Evolutionary conservation across 2,113 vertebrate species (phyloP).

Genomic region (Plotosus lineatus): DNA sequence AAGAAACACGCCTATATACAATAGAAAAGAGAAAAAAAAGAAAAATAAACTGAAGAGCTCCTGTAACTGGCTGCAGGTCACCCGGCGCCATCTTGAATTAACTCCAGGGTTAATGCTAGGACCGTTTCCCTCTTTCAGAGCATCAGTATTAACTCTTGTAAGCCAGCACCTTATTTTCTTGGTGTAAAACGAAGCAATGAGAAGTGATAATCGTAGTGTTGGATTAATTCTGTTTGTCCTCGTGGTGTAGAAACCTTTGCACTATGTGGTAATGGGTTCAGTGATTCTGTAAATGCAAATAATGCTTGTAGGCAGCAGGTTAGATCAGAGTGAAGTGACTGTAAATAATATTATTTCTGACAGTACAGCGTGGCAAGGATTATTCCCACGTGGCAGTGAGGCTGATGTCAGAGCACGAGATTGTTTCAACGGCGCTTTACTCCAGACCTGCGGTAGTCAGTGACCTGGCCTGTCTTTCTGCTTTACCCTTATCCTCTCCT

Average conservation of each 20-base stretch:
- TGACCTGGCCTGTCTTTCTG: slow-evolving; percentile 6
- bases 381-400: neutral
- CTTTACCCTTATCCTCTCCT: neutral
- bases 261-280: neutral
- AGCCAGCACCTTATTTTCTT: no score
- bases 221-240: neutral
- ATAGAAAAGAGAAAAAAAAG: no score
- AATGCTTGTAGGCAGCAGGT: neutral
- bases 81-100: no score
- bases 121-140: no score
- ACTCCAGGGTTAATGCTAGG: no score
- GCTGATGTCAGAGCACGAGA: neutral
- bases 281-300: neutral
- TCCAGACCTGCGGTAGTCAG: neutral
- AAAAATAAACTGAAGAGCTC: no score
- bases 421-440: neutral
- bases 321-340: neutral
- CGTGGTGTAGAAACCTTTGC: neutral
- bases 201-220: no score
- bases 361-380: neutral
- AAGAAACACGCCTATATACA: no score
- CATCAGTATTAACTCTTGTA: no score
- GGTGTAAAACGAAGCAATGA: no score
- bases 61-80: no score
- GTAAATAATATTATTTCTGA: neutral